Percentiles rank a stretch among this genome's conserved stretches.
These are phyloP conservation scores for Artibeus jamaicensis DNA, from an alignment of 2,797 vertebrate species.

Conservation along the genomic window DNA sequence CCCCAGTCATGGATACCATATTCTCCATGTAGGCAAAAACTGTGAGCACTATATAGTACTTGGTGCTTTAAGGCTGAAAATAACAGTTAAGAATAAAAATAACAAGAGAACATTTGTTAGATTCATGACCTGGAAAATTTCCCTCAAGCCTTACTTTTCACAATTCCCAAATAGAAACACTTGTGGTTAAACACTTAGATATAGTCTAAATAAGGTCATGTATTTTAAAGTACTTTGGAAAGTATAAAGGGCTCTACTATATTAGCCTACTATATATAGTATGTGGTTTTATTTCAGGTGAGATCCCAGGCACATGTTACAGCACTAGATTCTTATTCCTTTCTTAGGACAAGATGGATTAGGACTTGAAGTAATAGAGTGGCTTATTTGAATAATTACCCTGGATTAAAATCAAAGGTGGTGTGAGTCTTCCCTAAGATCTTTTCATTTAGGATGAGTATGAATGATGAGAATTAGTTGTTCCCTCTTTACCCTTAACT, in stretches of 20 bases:
- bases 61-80: neutral
- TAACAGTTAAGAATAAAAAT: conserved; percentile 18
- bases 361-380: neutral
- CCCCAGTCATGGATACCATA: neutral
- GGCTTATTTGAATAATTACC: neutral
- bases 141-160: neutral
- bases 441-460: neutral
- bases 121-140: conserved; percentile 33
- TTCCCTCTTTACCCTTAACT: neutral
- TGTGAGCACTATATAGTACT: neutral
- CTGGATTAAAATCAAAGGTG: neutral
- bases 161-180: neutral
- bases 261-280: neutral
- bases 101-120: neutral
- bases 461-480: neutral
- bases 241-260: neutral
- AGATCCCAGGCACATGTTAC: neutral
- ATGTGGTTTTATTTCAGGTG: neutral
- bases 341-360: neutral
- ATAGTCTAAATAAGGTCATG: neutral
- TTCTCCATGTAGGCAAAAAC: conserved; percentile 1
- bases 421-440: neutral
- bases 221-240: neutral
- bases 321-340: neutral
- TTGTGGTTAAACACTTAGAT: neutral